A percentile compares a stretch with the other conserved stretches of the same genome.
Evolutionary conservation across 2,888 invertebrate species (phyloP).

Genomic region (Teleiodes luculella): DNA sequence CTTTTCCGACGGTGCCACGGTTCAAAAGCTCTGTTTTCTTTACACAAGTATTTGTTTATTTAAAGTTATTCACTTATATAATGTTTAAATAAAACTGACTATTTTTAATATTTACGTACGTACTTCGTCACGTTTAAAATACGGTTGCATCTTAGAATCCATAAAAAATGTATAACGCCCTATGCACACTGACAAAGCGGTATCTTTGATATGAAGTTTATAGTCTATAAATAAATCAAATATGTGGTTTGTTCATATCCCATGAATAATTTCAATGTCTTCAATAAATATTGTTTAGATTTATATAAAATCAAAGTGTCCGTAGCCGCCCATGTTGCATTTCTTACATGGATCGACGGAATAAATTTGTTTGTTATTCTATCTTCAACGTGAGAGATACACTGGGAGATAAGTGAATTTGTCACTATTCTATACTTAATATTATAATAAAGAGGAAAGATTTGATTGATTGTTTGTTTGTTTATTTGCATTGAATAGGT

Average conservation of each 20-base stretch:
- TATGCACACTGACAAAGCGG: not conserved
- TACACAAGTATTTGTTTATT: too few species aligned
- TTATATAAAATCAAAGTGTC: constrained; percentile 28
- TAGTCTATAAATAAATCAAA: constrained; percentile 8
- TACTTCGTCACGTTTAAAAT: not conserved
- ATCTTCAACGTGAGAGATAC: not conserved
- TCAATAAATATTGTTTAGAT: constrained; percentile 26
- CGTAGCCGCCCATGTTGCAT: constrained; percentile 20
- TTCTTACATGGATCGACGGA: constrained; percentile 17
- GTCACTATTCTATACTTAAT: too few species aligned
- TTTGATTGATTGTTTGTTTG: too few species aligned
- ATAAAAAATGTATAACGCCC: not conserved
- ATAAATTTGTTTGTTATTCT: constrained; percentile 22
- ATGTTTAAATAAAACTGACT: not conserved
- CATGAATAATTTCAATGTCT: constrained; percentile 35
- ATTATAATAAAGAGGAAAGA: too few species aligned
- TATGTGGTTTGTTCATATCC: constrained; percentile 19
- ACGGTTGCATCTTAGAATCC: not conserved
- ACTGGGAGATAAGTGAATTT: not conserved
- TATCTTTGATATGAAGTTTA: not conserved
- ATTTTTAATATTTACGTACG: not conserved
- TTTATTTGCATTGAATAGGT: too few species aligned
- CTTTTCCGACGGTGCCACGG: too few species aligned
- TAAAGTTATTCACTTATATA: not conserved
- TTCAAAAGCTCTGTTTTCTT: too few species aligned